These are phyloP conservation scores for Parnassius smintheus DNA, from an alignment of 2,888 invertebrate genomes.

Conservation along the genomic window DNA sequence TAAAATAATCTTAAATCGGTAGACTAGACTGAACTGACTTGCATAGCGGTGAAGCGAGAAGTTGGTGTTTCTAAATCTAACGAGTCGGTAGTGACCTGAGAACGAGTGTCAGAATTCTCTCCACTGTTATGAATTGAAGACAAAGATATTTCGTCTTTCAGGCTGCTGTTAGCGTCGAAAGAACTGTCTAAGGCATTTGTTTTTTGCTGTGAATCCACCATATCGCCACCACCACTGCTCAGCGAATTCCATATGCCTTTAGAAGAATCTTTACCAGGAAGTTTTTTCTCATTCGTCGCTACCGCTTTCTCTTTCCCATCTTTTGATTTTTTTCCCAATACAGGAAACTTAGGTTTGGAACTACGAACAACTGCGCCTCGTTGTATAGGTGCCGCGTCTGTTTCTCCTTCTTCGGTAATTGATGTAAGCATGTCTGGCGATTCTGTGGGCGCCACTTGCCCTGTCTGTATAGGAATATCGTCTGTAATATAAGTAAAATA, in stretches of 20 bases:
- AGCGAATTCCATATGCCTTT: slow-evolving; percentile 74
- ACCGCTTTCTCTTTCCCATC: slow-evolving; percentile 73
- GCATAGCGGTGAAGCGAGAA: slow-evolving; percentile 78
- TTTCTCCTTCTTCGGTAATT: slow-evolving; percentile 85
- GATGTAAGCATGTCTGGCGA: slow-evolving; percentile 82
- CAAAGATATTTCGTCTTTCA: slow-evolving; percentile 75
- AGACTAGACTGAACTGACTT: slow-evolving; percentile 81
- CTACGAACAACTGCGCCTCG: slow-evolving; percentile 73
- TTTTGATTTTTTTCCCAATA: slow-evolving; percentile 84
- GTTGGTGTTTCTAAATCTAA: slow-evolving; percentile 71
- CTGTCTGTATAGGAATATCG: slow-evolving; percentile 93
- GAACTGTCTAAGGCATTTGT: slow-evolving; percentile 63
- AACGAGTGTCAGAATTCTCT: slow-evolving; percentile 71
- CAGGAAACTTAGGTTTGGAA: slow-evolving; percentile 85
- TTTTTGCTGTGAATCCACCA: slow-evolving; percentile 72
- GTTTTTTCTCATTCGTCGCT: slow-evolving; percentile 64
- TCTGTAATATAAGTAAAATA: slow-evolving; percentile 73
- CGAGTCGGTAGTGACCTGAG: slow-evolving; percentile 75
- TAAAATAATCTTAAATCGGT: too few species aligned
- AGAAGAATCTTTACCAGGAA: slow-evolving; percentile 67
- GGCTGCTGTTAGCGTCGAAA: slow-evolving; percentile 63
- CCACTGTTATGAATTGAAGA: slow-evolving; percentile 63
- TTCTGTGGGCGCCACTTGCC: slow-evolving; percentile 82
- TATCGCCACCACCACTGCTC: slow-evolving; percentile 67
- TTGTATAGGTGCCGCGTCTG: slow-evolving; percentile 73